Base-by-base conservation (phyloP, 2,113 vertebrate genomes). In the Phodopus roborovskii region DNA sequence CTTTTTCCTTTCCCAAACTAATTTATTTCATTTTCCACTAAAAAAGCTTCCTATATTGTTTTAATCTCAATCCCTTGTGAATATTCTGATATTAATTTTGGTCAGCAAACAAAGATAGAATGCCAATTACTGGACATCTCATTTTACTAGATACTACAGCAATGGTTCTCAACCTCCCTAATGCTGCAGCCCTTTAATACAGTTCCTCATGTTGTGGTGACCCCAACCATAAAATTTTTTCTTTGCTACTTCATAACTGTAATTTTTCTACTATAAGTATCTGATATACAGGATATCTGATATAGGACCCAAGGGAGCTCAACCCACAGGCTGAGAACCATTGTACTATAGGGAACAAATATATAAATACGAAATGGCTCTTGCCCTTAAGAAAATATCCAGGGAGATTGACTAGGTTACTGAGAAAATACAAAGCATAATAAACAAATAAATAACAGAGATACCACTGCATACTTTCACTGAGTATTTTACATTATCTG, bases 81-180 rank as follows among this genome's bases (percentile, higher is more conserved):
- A 77, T 74, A 89, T 22, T 84, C 58, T 93, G 83, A 87, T 92
- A 96, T 96, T 90, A 96, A 56, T 85, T 84, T 95, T 94, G 88
- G 74, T 81, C 79, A 92, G 36, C 66, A 97, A 92, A 90, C 56
- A 73, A 4, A 16, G 77, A 68, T 86, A 83, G 89, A 90, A 24
- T 86, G 53, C 39, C 53, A 86, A 16, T 50, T 30, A 48, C 50
- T 26, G 39, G 17, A 36, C 56, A 88, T 53, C 45, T 77, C 42
- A 77, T 64, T 94, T 74, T 95, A 39, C 62, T 56, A 84, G 36
- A 50, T 3, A 94, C 50, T 81, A 45, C 2, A 86, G 53, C 70
- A 71, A 17, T 1, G 8, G 36, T 71, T 9, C 70, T 71, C 36
- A 71, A 16, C 19, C 70, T n/a, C 39, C 8, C 70, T 71, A 9